Evolutionary conservation across 2,888 invertebrate species (phyloP), one percentile per base, ranked within the genome.

Genomic region (Diarsia brunnea): DNA sequence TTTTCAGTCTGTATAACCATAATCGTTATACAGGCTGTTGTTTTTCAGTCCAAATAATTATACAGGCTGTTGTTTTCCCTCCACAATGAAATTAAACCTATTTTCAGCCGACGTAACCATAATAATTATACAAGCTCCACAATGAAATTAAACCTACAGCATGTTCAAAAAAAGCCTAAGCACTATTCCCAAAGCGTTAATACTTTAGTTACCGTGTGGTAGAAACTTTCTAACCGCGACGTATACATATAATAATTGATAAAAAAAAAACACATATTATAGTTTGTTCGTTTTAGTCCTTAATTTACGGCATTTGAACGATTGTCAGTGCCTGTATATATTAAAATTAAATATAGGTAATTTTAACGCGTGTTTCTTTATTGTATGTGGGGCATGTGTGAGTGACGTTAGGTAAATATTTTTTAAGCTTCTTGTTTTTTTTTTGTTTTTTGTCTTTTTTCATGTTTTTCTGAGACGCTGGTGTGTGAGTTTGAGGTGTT

Each of bases 251-350:
- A 79, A 79, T 79, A 80, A 80, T 70, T 10, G 70, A 45, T 53
- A 51, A 58, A 69, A 73, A 78, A 78, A 69, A 53, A 61, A 58
- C n/a, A 64, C 31, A 55, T 66, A 70, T n/a, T 63, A 43, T 65
- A 63, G 60, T 82, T 75, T 69, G 24, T 82, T 78, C 69, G 73
- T 81, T 78, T 78, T 82, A 73, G 69, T 78, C 43, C 47, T 75
- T 82, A 79, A 31, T 81, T 71, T 69, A 79, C 82, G 87, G 83
- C 84, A 83, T 78, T 82, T 70, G 38, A 64, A 12, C 64, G 51
- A 31, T 66, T 65, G 75, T 66, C 76, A 58, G 67, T 74, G 73
- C 65, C 53, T 82, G 82, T 82, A 74, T 74, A 82, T 78, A 38
- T 38, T 38, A 81, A 53, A 55, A 71, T 51, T 85, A 80, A 71